phyloP scores from a whole-genome alignment of 2,797 vertebrate species.

The Notoglanidium macrostoma region DNA sequence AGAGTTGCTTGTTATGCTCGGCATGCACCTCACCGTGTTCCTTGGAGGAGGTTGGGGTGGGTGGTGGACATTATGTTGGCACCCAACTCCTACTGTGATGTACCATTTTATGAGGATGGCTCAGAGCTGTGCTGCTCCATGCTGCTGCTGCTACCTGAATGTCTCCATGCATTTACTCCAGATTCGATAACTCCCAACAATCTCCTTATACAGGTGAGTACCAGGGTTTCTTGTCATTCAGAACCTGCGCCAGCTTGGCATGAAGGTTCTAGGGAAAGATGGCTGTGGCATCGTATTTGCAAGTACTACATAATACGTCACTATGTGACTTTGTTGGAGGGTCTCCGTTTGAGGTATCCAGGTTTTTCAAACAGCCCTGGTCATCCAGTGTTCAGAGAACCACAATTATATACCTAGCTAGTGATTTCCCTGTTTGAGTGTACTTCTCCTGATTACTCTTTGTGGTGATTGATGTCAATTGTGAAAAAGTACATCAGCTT shows the following conservation, averaged over 20 bases:
- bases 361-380: not conserved
- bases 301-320: too few species aligned
- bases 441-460: not conserved
- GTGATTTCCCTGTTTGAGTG: not conserved
- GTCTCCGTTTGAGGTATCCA: not conserved
- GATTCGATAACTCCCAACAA: too few species aligned
- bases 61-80: not conserved
- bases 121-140: too few species aligned
- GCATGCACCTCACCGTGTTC: not conserved
- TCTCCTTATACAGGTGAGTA: too few species aligned
- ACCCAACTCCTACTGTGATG: not conserved
- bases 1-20: not conserved
- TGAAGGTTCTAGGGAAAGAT: too few species aligned
- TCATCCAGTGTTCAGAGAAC: not conserved
- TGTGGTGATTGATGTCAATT: not conserved
- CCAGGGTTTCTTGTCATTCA: not conserved
- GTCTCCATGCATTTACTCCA: too few species aligned
- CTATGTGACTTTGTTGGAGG: too few species aligned
- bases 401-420: too few species aligned
- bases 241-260: too few species aligned
- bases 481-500: not conserved
- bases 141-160: too few species aligned
- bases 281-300: too few species aligned
- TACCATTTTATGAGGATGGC: not conserved
- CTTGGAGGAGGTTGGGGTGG: not conserved